Evolutionary conservation across 2,797 vertebrate genomes (phyloP).

Genomic region (Enteromius treurensis): DNA sequence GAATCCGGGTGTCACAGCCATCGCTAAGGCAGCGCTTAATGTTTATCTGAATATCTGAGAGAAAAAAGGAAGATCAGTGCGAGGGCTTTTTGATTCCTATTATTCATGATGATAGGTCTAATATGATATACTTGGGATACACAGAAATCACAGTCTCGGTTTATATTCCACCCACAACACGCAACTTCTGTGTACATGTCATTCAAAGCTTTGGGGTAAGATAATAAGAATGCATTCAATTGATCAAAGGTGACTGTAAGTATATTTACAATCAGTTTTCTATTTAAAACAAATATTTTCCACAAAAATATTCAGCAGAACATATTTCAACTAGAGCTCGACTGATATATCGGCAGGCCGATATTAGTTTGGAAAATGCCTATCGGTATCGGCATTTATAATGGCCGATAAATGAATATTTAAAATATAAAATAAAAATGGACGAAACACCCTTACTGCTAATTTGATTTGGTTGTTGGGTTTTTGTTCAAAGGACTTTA

Average conservation of each 20-base stretch:
- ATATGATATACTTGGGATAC: no score
- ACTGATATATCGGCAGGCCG: no score
- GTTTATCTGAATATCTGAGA: constrained; percentile 95
- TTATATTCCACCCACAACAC: not conserved
- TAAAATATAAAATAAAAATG: no score
- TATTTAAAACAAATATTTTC: not conserved
- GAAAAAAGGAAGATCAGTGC: not conserved
- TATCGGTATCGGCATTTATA: no score
- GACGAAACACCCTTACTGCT: no score
- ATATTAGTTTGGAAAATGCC: no score
- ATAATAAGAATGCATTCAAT: not conserved
- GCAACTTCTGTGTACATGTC: not conserved
- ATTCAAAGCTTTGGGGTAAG: not conserved
- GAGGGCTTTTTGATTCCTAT: not conserved
- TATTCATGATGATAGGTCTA: not conserved
- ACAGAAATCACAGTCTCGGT: not conserved
- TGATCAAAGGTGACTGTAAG: not conserved
- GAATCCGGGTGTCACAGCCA: constrained; percentile 95
- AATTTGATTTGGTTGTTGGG: no score
- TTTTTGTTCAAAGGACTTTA: no score
- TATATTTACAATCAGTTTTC: not conserved
- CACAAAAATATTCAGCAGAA: not conserved
- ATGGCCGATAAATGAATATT: no score
- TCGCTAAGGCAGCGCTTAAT: constrained; percentile 97
- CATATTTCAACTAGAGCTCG: no score